These are phyloP conservation scores for Daubentonia madagascariensis DNA, from an alignment of 2,113 vertebrate genomes.

Conservation along the genomic window DNA sequence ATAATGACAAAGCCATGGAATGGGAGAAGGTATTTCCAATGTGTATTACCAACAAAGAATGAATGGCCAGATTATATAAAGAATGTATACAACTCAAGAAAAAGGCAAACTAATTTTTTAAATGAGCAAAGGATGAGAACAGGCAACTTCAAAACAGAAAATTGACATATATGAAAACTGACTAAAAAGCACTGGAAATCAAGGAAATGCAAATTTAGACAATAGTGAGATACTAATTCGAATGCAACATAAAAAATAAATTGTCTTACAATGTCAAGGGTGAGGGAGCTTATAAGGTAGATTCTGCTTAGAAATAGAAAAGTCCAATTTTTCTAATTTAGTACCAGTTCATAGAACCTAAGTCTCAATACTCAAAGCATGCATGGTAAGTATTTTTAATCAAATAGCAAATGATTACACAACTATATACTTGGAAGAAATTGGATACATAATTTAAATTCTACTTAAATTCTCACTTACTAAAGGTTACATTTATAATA, in stretches of 20 bases:
- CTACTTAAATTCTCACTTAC: not conserved
- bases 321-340: not conserved
- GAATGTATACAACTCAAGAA: not conserved
- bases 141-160: not conserved
- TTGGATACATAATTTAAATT: not conserved
- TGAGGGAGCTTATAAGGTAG: not conserved
- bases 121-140: not conserved
- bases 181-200: not conserved
- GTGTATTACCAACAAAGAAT: not conserved
- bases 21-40: not conserved
- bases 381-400: not conserved
- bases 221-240: not conserved
- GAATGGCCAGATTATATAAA: not conserved
- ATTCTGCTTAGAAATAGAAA: not conserved
- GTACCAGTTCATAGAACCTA: not conserved
- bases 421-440: not conserved
- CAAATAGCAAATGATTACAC: not conserved
- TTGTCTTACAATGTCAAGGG: not conserved
- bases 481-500: slow-evolving; percentile 29
- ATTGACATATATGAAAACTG: not conserved
- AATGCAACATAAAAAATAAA: not conserved
- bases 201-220: not conserved
- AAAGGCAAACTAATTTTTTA: not conserved
- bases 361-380: not conserved
- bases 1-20: not conserved